Evolutionary conservation across 1,140 invertebrate species (phyloP).

Genomic region (Halesus radiatus): DNA sequence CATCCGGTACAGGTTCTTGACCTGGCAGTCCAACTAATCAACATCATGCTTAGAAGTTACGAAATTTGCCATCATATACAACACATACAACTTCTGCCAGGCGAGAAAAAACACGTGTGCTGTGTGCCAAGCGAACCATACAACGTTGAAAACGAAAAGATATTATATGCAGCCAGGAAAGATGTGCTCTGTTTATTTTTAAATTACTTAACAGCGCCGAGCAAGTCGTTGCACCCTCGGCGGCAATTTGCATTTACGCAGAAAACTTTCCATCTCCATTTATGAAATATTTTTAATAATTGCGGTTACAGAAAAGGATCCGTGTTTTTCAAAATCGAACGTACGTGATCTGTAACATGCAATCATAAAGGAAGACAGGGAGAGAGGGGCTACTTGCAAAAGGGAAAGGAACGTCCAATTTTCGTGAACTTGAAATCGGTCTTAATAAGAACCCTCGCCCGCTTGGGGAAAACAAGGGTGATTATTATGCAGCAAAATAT

Average conservation of each 20-base stretch:
- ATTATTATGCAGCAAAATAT: too few species aligned
- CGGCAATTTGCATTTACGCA: conserved; percentile 19
- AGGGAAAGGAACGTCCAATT: not conserved
- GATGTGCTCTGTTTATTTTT: conserved; percentile 29
- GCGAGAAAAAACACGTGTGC: conserved; percentile 8
- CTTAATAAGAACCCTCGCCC: too few species aligned
- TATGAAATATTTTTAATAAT: conserved; percentile 24
- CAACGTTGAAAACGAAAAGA: conserved; percentile 6
- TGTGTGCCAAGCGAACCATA: conserved; percentile 11
- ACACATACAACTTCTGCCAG: not conserved
- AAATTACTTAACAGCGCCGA: conserved; percentile 4
- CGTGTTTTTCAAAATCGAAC: conserved; percentile 21
- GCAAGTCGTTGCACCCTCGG: not conserved
- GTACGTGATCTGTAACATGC: conserved; percentile 20
- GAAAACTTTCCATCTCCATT: conserved; percentile 29
- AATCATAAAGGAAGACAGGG: conserved; percentile 8
- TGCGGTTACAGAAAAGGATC: conserved; percentile 20
- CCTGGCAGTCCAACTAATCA: too few species aligned
- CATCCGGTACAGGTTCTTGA: too few species aligned
- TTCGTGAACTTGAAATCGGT: too few species aligned
- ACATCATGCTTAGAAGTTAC: too few species aligned
- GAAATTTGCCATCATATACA: not conserved
- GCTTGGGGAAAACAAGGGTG: too few species aligned
- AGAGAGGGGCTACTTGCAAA: not conserved
- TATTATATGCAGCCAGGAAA: not conserved